Conservation (phyloP, 2,113 vertebrate genomes). For the Dolichallabes microphthalmus region DNA sequence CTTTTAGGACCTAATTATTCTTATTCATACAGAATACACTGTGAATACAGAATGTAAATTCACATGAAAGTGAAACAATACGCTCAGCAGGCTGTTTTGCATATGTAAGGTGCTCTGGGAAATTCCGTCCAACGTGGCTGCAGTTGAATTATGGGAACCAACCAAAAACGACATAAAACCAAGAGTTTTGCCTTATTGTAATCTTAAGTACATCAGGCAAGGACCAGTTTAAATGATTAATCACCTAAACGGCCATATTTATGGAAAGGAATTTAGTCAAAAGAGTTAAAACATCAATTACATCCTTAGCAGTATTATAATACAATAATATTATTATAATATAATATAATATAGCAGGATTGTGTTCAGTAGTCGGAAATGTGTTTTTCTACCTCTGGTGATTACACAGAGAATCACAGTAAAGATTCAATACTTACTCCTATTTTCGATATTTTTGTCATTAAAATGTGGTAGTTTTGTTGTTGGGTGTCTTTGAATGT, state of each 20-base stretch:
- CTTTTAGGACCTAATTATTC: background rate
- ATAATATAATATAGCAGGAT: background rate
- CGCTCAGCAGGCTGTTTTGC: constrained; percentile 1
- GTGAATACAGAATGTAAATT: background rate
- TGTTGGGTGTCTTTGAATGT: background rate
- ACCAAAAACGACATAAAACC: background rate
- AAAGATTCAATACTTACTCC: background rate
- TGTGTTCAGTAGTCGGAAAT: background rate
- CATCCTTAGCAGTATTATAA: background rate
- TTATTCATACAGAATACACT: background rate
- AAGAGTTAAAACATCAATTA: background rate
- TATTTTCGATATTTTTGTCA: background rate
- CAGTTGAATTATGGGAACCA: background rate
- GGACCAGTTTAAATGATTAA: background rate
- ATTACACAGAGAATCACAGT: background rate
- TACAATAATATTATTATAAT: no score
- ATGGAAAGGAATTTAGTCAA: background rate
- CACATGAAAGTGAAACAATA: background rate
- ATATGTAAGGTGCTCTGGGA: background rate
- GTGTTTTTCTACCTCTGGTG: background rate
- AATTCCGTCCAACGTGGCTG: background rate
- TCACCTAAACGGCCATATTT: background rate
- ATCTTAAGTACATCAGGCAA: background rate
- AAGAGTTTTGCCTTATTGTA: background rate
- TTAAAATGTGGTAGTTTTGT: background rate